Conservation (phyloP, 2,113 vertebrate species). For the Sylvicapra grimmia region DNA sequence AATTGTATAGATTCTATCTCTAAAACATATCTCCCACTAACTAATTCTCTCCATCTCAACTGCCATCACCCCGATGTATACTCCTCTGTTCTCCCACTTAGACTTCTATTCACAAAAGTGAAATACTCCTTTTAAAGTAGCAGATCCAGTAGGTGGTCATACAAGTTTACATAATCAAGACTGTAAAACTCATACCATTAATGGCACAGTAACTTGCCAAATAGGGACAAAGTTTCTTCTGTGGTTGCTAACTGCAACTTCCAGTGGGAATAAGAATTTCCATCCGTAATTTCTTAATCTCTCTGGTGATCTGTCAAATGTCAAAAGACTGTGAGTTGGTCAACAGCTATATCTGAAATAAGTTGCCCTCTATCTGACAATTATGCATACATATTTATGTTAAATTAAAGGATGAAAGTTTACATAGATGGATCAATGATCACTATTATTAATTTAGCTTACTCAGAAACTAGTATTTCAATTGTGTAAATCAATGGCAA, state of each 20-base stretch:
- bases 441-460: not conserved
- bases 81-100: not conserved
- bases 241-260: not conserved
- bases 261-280: not conserved
- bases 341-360: not conserved
- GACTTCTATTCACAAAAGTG: not conserved
- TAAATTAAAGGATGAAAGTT: not conserved
- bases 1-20: not conserved
- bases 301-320: not conserved
- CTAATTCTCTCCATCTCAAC: not conserved
- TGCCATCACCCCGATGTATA: not conserved
- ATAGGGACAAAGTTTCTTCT: not conserved
- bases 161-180: not conserved
- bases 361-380: not conserved
- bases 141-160: not conserved
- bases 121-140: not conserved
- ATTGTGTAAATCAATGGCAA: not conserved
- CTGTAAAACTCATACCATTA: not conserved
- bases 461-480: not conserved
- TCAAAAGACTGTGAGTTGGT: not conserved
- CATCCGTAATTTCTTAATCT: not conserved
- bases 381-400: not conserved
- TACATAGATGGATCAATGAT: not conserved
- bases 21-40: not conserved
- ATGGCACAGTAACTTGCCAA: not conserved